Conservation (phyloP, 2,113 vertebrate species). For the Psettodes erumei region DNA sequence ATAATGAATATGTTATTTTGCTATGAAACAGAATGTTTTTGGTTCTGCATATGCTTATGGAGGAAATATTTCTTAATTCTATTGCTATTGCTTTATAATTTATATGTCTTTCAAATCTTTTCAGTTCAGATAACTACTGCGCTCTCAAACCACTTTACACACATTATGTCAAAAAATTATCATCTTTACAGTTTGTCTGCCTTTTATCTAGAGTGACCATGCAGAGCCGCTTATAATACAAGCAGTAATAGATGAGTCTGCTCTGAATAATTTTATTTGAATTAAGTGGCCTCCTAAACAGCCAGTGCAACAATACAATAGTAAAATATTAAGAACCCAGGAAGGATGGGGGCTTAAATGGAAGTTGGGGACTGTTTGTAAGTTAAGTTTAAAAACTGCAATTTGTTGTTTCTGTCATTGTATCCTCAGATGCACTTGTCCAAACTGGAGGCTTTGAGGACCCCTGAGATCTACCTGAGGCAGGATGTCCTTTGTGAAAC, state of each 20-base stretch:
- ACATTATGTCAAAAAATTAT: conserved; percentile 4
- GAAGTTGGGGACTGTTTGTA: background rate
- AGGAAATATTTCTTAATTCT: too few relatives aligned
- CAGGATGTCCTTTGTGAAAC: conserved; percentile 93
- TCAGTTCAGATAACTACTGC: background rate
- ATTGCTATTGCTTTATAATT: background rate
- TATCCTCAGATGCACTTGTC: conserved; percentile 91
- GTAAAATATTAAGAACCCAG: background rate
- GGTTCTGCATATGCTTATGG: background rate
- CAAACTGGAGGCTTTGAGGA: conserved; percentile 91
- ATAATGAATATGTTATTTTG: background rate
- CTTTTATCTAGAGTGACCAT: background rate
- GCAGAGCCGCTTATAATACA: conserved; percentile 5
- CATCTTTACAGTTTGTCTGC: background rate
- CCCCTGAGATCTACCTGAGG: conserved; percentile 93
- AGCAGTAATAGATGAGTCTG: conserved; percentile 1
- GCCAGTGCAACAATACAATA: background rate
- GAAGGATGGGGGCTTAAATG: background rate
- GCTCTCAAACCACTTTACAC: background rate
- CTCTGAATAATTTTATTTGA: conserved; percentile 7
- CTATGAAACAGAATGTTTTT: background rate
- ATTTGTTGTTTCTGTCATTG: conserved; percentile 3
- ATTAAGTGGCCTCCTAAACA: conserved; percentile 14
- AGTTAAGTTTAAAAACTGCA: conserved; percentile 5
- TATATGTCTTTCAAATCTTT: background rate